Evolutionary conservation across 2,888 invertebrate genomes (phyloP).

Genomic region (Andrena fulva): DNA sequence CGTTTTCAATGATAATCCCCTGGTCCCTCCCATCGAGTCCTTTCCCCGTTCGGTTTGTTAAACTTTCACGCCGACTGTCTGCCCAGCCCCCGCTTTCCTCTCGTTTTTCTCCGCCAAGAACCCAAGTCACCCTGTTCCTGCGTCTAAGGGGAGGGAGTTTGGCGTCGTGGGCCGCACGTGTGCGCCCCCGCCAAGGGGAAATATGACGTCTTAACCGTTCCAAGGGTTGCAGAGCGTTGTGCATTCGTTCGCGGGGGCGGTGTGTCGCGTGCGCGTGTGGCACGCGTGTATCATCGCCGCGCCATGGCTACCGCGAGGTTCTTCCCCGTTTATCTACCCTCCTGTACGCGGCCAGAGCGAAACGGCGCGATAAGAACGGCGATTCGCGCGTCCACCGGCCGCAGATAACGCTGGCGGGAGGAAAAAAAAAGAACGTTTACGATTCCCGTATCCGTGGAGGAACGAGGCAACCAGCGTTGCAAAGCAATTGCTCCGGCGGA

Average conservation of each 20-base stretch:
- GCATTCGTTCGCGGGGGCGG: neutral
- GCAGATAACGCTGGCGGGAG: conserved; percentile 30
- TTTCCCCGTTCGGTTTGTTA: conserved; percentile 41
- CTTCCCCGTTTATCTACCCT: conserved; percentile 60
- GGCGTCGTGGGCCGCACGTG: conserved; percentile 14
- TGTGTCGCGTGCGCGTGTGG: conserved; percentile 57
- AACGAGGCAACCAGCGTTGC: neutral
- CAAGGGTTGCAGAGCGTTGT: conserved; percentile 44
- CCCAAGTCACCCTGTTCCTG: neutral
- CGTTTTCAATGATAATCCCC: conserved; percentile 65
- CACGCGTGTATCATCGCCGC: conserved; percentile 50
- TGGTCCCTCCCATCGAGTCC: neutral
- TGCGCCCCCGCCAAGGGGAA: conserved; percentile 22
- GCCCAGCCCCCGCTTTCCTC: neutral
- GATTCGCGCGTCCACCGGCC: conserved; percentile 36
- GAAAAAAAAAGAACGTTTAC: conserved; percentile 33
- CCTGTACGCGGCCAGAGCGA: conserved; percentile 2
- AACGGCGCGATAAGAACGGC: conserved; percentile 45
- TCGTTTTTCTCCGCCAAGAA: neutral
- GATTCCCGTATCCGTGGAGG: neutral
- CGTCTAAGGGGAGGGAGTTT: neutral
- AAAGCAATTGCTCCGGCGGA: conserved; percentile 7
- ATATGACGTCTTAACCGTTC: conserved; percentile 61
- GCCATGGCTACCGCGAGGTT: conserved; percentile 23
- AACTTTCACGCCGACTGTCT: conserved; percentile 37